Conservation (phyloP, 2,113 vertebrate species). For the Phalacrocorax carbo region DNA sequence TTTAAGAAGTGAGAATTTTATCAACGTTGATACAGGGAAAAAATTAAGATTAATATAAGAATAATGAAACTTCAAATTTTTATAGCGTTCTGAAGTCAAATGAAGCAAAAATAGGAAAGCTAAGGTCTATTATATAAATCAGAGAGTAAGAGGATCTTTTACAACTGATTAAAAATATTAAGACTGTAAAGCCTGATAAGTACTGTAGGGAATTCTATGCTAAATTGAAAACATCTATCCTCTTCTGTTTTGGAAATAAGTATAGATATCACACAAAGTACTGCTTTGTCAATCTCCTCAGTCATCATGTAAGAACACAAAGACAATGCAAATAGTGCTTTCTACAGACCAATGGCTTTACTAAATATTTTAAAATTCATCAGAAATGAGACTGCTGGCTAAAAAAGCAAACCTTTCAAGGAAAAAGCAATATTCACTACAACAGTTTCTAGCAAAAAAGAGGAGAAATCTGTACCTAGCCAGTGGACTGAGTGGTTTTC, state of each 20-base stretch:
- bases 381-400: neutral
- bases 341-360: neutral
- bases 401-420: neutral
- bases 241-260: slow-evolving; percentile 22
- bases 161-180: slow-evolving; percentile 39
- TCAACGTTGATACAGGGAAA: neutral
- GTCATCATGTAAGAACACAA: neutral
- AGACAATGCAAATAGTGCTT: neutral
- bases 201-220: neutral
- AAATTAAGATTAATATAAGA: neutral
- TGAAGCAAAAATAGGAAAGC: slow-evolving; percentile 33
- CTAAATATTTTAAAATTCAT: slow-evolving; percentile 37
- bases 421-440: neutral
- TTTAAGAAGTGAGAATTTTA: neutral
- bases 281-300: neutral
- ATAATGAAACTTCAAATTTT: neutral
- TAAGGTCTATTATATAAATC: slow-evolving; percentile 32
- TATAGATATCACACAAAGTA: neutral
- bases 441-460: neutral
- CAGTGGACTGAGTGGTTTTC: neutral
- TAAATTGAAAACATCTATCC: slow-evolving; percentile 42
- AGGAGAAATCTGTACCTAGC: neutral
- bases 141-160: slow-evolving; percentile 29
- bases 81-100: slow-evolving; percentile 1
- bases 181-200: slow-evolving; percentile 31